Evolutionary conservation across 2,797 vertebrate species (phyloP), one percentile per base, ranked within the genome.

Genomic region (Champsocephalus gunnari): DNA sequence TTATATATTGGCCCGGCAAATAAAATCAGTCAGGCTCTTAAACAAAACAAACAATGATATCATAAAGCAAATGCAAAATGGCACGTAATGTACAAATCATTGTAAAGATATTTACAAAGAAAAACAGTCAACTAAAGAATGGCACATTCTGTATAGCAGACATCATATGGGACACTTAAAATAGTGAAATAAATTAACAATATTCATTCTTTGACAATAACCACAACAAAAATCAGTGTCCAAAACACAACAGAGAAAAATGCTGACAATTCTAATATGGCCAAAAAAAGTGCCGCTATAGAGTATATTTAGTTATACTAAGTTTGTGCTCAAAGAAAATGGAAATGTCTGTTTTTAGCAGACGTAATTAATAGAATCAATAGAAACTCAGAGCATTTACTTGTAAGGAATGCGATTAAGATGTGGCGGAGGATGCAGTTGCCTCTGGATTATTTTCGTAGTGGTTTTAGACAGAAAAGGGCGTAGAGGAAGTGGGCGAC

Each of bases 321-420:
- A 64, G 32, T 69, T 88, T 90, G 83, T 86, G 88, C 87, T 88
- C 75, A 87, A 81, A 78, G 48, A 82, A 83, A 83, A 61, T n/a
- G 4, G 19, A 81, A 82, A 72, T 54, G 19, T 48, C 48, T 0
- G 76, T 74, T 49, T 62, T 8, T 61, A 77, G 78, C n/a, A 62
- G 51, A 75, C 1, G 43, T 77, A 75, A 73, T 13, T 1, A 7
- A 65, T 32, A 28, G 13, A 77, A 77, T 19, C 61, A 45, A 10
- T 63, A 34, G 34, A 82, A 72, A 77, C 72, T 59, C 34, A 19
- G 16, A 17, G 49, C 50, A 71, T 79, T 75, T 65, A 56, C 41
- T 45, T 9, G 13, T 57, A 65, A 12, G 82, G 74, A 83, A 79
- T 14, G 48, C 19, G 59, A 59, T 12, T 73, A 19, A 2, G 66